phyloP scores from a whole-genome alignment of 2,888 invertebrate species.

The Drosophila eohydei region DNA sequence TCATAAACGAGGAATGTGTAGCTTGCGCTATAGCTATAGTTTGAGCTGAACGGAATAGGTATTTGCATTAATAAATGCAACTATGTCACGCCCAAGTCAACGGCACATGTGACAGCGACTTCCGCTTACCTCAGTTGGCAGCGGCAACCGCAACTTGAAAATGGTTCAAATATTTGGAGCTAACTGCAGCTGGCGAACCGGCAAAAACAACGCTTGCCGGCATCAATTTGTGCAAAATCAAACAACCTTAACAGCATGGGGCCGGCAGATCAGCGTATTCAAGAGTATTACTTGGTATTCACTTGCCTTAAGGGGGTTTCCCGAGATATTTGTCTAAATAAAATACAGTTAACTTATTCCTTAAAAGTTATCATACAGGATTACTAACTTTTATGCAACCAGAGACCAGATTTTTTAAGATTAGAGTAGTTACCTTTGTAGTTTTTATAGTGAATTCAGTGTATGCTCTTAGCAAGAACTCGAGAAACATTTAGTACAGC shows the following conservation, averaged over 20 bases:
- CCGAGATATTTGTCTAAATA: constrained; percentile 7
- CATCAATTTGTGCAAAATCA: constrained; percentile 52
- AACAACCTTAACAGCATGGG: constrained; percentile 60
- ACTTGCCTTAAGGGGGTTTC: constrained; percentile 13
- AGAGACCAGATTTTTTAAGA: not conserved
- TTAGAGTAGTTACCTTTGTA: too few species aligned
- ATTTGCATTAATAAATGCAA: constrained; percentile 79
- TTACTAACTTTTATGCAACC: not conserved
- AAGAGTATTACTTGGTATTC: constrained; percentile 8
- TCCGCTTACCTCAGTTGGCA: constrained; percentile 53
- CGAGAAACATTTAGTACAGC: constrained; percentile 31
- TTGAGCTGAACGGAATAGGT: constrained; percentile 43
- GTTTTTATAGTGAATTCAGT: not conserved
- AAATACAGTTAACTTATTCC: not conserved
- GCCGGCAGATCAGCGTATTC: constrained; percentile 33
- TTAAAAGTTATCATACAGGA: not conserved
- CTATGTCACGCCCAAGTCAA: constrained; percentile 76
- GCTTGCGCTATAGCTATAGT: constrained; percentile 17
- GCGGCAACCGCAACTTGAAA: constrained; percentile 26
- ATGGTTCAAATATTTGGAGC: constrained; percentile 43
- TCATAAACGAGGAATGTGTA: constrained; percentile 62
- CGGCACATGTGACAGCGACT: constrained; percentile 67
- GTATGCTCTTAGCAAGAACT: constrained; percentile 9
- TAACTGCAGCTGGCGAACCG: constrained; percentile 10
- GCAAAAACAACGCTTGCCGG: constrained; percentile 23